Percentiles rank a stretch among this genome's conserved stretches.
phyloP scores from a whole-genome alignment of 1,140 invertebrate genomes.

The Leptopilina boulardi region DNA sequence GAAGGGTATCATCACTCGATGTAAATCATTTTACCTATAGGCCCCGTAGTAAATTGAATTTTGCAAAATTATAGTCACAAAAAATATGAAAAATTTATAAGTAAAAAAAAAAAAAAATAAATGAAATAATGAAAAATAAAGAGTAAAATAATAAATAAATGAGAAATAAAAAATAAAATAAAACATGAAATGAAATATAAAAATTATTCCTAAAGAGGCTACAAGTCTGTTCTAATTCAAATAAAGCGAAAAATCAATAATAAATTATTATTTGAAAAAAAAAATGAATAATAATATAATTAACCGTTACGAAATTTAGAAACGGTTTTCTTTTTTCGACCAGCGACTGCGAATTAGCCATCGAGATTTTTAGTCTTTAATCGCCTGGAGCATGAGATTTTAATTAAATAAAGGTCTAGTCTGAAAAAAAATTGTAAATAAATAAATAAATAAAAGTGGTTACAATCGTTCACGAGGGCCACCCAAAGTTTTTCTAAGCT shows the following conservation, averaged over 20 bases:
- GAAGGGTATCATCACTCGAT: slow-evolving; percentile 61
- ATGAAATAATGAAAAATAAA: no score
- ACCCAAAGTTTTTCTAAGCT: slow-evolving; percentile 65
- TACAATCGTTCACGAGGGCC: slow-evolving; percentile 40
- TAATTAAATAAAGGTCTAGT: slow-evolving; percentile 58
- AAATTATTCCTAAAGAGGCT: slow-evolving; percentile 47
- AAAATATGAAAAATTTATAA: background rate
- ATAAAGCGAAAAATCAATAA: slow-evolving; percentile 45
- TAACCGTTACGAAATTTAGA: slow-evolving; percentile 30
- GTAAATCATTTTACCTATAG: slow-evolving; percentile 60
- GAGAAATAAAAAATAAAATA: slow-evolving; percentile 39
- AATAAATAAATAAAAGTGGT: slow-evolving; percentile 48
- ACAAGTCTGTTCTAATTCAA: slow-evolving; percentile 45
- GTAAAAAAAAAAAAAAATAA: slow-evolving; percentile 35
- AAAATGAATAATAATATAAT: background rate
- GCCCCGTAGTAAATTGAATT: slow-evolving; percentile 52
- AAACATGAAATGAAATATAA: slow-evolving; percentile 39
- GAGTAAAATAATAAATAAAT: slow-evolving; percentile 23
- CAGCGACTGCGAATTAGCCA: slow-evolving; percentile 9
- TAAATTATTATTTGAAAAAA: slow-evolving; percentile 41
- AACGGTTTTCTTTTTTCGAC: slow-evolving; percentile 1
- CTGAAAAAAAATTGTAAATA: slow-evolving; percentile 47
- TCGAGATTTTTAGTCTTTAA: slow-evolving; percentile 33
- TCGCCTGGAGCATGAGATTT: slow-evolving; percentile 46
- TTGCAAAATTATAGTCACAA: slow-evolving; percentile 29